Conservation (phyloP, 1,140 invertebrate genomes). For the Aphelenchoides besseyi region DNA sequence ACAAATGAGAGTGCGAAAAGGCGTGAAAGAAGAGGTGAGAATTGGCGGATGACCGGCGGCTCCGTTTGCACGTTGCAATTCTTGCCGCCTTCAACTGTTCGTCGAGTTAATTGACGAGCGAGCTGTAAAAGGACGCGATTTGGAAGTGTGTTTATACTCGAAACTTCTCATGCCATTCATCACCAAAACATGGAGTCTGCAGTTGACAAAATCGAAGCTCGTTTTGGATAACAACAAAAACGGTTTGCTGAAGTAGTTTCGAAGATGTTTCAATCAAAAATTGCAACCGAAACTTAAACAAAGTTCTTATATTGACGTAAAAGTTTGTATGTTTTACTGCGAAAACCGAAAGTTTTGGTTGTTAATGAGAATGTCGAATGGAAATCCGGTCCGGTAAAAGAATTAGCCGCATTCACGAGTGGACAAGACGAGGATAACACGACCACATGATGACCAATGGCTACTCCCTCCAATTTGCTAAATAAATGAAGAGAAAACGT, state of each 20-base stretch:
- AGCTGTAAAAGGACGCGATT: neutral
- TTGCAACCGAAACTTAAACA: no score
- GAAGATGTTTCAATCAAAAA: neutral
- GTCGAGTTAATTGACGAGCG: neutral
- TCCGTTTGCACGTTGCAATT: neutral
- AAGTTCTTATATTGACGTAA: no score
- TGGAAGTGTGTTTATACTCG: neutral
- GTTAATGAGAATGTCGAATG: neutral
- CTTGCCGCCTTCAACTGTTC: neutral
- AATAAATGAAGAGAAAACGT: neutral
- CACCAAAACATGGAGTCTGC: neutral
- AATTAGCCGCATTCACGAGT: slow-evolving; percentile 2
- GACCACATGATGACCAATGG: neutral
- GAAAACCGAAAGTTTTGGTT: neutral
- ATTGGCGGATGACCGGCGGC: no score
- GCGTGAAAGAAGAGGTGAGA: neutral
- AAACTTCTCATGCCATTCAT: no score
- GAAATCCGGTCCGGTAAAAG: neutral
- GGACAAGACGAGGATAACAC: neutral
- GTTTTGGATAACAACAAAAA: neutral
- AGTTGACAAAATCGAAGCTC: neutral
- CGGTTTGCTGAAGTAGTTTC: neutral
- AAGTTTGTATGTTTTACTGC: no score
- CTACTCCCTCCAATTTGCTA: neutral
- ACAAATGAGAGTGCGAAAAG: neutral